Percentiles rank a stretch among this genome's conserved stretches.
These are phyloP conservation scores for Adineta ricciae DNA, from an alignment of 2,888 invertebrate species.

Conservation along the genomic window DNA sequence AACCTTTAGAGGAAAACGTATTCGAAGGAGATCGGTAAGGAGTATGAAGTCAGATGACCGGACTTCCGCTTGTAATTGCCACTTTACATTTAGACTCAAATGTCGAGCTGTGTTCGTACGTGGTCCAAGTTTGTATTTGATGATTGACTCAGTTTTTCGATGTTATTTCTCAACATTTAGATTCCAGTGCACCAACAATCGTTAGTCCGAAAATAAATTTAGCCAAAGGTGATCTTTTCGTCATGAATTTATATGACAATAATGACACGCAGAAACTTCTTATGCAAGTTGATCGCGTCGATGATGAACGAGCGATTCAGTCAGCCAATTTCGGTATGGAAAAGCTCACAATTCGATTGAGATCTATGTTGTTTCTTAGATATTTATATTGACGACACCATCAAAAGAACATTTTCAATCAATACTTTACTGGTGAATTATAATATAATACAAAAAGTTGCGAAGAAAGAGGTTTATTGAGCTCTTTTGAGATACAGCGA, in stretches of 20 bases:
- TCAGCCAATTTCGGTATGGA: background rate
- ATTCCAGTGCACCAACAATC: background rate
- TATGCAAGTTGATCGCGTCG: background rate
- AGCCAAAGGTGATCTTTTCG: constrained; percentile 3
- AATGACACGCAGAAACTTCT: background rate
- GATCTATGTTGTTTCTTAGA: background rate
- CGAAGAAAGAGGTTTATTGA: background rate
- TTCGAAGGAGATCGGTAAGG: background rate
- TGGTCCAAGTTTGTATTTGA: background rate
- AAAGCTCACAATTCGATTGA: background rate
- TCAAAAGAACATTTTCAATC: background rate
- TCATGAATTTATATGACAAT: background rate
- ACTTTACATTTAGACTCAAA: background rate
- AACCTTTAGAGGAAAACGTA: background rate
- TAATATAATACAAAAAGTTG: background rate
- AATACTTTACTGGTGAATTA: background rate
- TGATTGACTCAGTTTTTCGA: too few relatives aligned
- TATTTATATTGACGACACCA: background rate
- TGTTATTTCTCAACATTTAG: background rate
- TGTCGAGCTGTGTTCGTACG: background rate
- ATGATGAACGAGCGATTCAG: background rate
- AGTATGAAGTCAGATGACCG: background rate
- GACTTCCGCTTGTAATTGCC: too few relatives aligned
- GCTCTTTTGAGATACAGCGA: background rate
- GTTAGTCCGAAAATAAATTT: background rate